Percentiles rank a stretch among this genome's conserved stretches.
Evolutionary conservation across 2,113 vertebrate genomes (phyloP).

Genomic region (Perca schrenkii): DNA sequence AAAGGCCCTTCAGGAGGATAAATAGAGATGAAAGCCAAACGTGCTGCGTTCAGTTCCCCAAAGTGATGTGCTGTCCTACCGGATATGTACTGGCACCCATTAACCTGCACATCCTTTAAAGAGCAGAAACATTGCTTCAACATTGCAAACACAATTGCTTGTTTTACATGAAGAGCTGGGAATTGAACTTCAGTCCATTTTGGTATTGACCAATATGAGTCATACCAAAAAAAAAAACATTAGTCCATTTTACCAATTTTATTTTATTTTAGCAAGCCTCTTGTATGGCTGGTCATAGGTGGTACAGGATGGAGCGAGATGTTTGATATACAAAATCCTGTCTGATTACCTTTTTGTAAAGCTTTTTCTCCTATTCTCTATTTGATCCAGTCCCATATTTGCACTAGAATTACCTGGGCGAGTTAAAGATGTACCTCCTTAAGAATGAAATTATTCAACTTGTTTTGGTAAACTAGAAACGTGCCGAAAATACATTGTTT

Average conservation of each 20-base stretch:
- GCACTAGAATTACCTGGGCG: neutral
- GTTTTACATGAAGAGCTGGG: neutral
- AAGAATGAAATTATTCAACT: neutral
- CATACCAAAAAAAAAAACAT: neutral
- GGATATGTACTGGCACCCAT: conserved; percentile 30
- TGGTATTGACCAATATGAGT: neutral
- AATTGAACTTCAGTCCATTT: neutral
- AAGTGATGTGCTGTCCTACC: conserved; percentile 50
- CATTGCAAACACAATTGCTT: neutral
- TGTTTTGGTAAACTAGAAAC: neutral
- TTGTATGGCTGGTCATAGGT: no score
- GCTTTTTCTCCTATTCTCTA: neutral
- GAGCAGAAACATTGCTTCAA: conserved; percentile 11
- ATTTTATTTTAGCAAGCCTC: neutral
- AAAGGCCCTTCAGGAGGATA: conserved; percentile 64
- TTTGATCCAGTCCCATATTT: neutral
- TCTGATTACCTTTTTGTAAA: neutral
- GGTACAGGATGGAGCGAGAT: no score
- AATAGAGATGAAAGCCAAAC: conserved; percentile 65
- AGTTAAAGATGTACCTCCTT: neutral
- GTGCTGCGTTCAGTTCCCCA: conserved; percentile 41
- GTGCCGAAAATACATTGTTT: neutral
- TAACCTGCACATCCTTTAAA: conserved; percentile 35
- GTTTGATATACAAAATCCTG: no score
- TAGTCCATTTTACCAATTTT: neutral